Conservation (phyloP, 2,888 invertebrate species). For the Lutraria lutraria region DNA sequence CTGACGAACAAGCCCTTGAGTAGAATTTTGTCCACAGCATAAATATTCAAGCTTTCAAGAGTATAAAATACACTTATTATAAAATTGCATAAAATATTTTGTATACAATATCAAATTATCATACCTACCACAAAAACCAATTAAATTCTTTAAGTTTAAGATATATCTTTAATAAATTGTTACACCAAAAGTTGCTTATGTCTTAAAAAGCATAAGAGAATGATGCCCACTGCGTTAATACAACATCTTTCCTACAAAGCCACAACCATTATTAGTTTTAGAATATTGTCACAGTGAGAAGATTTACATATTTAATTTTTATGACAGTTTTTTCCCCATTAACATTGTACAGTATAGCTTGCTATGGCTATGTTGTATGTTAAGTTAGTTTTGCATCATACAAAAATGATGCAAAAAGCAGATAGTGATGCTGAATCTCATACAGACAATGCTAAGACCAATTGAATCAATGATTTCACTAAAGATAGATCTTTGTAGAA, state of each 20-base stretch:
- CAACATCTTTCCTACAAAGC: neutral
- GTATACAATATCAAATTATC: neutral
- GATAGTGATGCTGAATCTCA: too few relatives aligned
- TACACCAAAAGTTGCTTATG: neutral
- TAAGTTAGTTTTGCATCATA: too few relatives aligned
- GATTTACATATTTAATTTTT: neutral
- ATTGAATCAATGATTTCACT: too few relatives aligned
- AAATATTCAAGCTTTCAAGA: neutral
- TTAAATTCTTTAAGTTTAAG: neutral
- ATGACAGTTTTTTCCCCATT: too few relatives aligned
- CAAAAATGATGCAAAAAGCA: too few relatives aligned
- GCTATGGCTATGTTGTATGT: too few relatives aligned
- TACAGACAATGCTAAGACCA: too few relatives aligned
- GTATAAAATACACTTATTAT: neutral
- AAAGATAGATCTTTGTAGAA: too few relatives aligned
- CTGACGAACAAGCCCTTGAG: too few relatives aligned
- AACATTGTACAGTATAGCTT: too few relatives aligned
- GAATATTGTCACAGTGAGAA: neutral
- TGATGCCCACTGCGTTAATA: neutral
- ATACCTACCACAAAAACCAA: slow-evolving; percentile 5
- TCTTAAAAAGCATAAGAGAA: neutral
- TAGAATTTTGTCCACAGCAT: neutral
- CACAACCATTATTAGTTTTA: neutral
- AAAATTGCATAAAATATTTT: neutral
- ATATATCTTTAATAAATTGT: neutral